phyloP scores from a whole-genome alignment of 2,797 vertebrate genomes.

The Muscicapa comitata region DNA sequence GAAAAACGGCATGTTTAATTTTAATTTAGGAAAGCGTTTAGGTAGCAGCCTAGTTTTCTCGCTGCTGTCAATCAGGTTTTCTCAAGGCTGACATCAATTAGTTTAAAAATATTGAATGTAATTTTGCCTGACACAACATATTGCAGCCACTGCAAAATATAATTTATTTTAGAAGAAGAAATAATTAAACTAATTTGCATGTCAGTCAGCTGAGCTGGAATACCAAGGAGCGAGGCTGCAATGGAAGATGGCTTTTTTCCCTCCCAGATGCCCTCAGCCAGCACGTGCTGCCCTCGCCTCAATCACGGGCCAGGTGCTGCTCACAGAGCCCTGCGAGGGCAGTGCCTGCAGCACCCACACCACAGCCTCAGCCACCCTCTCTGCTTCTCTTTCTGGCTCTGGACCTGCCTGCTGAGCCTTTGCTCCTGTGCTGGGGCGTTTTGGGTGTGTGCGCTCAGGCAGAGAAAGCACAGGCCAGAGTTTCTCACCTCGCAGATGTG shows the following conservation, averaged over 20 bases:
- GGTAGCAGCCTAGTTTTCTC: conserved; percentile 73
- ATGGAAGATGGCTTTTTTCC: background rate
- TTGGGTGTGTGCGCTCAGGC: rapidly evolving
- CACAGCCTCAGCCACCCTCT: background rate
- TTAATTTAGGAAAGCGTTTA: conserved; percentile 77
- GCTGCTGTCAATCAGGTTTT: conserved; percentile 80
- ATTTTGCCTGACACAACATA: conserved; percentile 85
- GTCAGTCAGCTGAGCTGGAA: conserved; percentile 80
- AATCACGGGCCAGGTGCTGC: rapidly evolving
- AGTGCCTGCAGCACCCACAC: rapidly evolving
- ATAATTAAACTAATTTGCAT: conserved; percentile 86
- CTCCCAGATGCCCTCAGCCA: background rate
- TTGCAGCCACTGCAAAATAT: conserved; percentile 84
- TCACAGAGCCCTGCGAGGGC: background rate
- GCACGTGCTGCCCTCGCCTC: rapidly evolving
- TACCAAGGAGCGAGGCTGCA: background rate
- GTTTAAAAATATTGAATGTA: conserved; percentile 87
- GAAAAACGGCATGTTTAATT: conserved; percentile 73
- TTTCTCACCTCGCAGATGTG: background rate
- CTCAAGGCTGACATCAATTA: conserved; percentile 84
- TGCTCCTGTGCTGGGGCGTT: background rate
- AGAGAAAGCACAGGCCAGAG: background rate
- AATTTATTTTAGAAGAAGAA: conserved; percentile 86
- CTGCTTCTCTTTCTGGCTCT: background rate
- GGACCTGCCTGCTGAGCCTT: background rate